Conservation (phyloP, 2,113 vertebrate species). For the Felis chaus region DNA sequence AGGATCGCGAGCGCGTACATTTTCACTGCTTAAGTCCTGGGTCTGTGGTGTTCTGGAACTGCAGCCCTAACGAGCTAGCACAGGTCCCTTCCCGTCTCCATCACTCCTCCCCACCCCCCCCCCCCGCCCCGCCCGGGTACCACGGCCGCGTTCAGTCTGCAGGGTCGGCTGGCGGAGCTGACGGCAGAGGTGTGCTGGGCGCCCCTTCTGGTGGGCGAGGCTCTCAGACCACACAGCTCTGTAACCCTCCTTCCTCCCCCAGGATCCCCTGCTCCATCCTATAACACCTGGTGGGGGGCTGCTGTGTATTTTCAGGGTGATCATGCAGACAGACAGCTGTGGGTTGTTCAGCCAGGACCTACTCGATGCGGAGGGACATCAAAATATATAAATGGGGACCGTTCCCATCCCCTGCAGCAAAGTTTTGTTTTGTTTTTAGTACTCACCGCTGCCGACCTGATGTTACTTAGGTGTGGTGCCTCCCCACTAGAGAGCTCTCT, state of each 20-base stretch:
- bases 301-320: neutral
- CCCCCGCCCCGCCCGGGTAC: neutral
- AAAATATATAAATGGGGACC: accelerated
- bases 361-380: neutral
- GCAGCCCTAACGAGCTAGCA: accelerated
- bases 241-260: neutral
- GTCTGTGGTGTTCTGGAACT: accelerated
- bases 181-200: accelerated
- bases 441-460: accelerated
- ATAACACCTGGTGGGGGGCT: no score
- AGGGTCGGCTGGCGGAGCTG: neutral
- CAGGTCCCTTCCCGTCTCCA: neutral
- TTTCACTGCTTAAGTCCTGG: accelerated
- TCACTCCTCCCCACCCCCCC: neutral
- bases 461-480: accelerated
- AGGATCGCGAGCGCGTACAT: accelerated
- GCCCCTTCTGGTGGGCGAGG: accelerated
- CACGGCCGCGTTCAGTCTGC: accelerated
- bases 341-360: neutral
- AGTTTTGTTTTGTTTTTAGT: neutral
- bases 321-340: accelerated
- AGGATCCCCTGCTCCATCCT: neutral
- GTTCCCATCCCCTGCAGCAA: accelerated
- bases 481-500: accelerated
- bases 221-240: neutral